These are phyloP conservation scores for Lordiphosa fenestrarum DNA, from an alignment of 2,888 invertebrate species.

Conservation along the genomic window DNA sequence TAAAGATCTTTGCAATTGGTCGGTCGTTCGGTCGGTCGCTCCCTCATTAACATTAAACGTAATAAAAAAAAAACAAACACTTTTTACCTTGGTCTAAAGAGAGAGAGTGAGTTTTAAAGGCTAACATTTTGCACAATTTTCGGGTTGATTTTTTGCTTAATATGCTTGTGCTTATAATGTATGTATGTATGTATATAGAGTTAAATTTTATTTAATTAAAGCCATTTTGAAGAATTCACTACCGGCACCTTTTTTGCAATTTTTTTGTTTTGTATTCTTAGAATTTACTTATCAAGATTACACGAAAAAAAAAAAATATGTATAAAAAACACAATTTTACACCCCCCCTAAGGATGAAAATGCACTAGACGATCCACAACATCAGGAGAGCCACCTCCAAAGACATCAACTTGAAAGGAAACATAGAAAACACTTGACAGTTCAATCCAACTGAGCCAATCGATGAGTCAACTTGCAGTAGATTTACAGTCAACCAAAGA, in stretches of 20 bases:
- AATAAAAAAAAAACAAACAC: conserved; percentile 29
- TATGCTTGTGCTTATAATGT: conserved; percentile 25
- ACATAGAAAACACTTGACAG: too few species aligned
- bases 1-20: conserved; percentile 61
- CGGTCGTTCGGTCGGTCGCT: conserved; percentile 77
- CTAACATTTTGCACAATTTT: conserved; percentile 19
- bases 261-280: conserved; percentile 1
- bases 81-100: conserved; percentile 36
- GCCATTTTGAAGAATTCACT: conserved; percentile 76
- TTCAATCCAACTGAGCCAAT: too few species aligned
- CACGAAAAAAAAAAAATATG: background rate
- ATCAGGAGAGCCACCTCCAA: too few species aligned
- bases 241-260: conserved; percentile 62
- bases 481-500: too few species aligned
- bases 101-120: conserved; percentile 22
- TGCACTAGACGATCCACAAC: too few species aligned
- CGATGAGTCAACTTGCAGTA: too few species aligned
- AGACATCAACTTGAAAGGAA: too few species aligned
- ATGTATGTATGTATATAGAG: conserved; percentile 11
- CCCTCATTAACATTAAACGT: conserved; percentile 28
- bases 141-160: conserved; percentile 17
- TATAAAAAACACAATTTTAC: conserved; percentile 7
- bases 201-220: conserved; percentile 66
- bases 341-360: too few species aligned
- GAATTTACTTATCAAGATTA: too few species aligned